Base-by-base conservation (phyloP, 2,797 vertebrate genomes). In the Rhynchotus rufescens region DNA sequence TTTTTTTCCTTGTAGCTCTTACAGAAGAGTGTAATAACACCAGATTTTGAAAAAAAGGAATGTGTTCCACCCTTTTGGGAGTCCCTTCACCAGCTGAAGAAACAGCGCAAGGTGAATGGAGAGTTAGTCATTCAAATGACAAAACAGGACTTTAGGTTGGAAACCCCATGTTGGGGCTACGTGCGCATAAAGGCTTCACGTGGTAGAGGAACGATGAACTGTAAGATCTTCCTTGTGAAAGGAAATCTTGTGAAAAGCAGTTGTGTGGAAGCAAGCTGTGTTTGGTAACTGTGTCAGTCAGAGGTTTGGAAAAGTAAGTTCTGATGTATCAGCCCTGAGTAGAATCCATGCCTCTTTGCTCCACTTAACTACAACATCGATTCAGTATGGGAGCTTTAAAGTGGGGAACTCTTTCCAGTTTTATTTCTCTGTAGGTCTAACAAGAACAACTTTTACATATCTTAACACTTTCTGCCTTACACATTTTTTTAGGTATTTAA, bases 21-120 rank as follows among this genome's bases (percentile, higher is more conserved):
- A 96, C 98, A 98, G 97, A 99, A 98, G 82, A 98, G 99, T 64
- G 66, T 99, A 81, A 98, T 99, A 86, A 98, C 98, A 82, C 98
- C 99, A 72, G 99, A 99, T 95, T 99, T 99, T 98, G 99, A 99
- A 92, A 99, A 99, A 94, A 99, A 98, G 25, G 98, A 99, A 17
- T 94, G 97, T 12, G 97, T 99, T 15, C 98, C 98, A 68, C 98
- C 98, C 4, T 98, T 98, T 93, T 98, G 88, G 38, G 98, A 99
- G 94, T 98, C 98, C 0, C 97, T 98, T 94, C 90, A 95, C 49
- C 97, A 98, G n/a, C 79, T 98, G 20, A 99, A 99, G 97, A 97
- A 98, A 56, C 98, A 99, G 87, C 98, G 95, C 84, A 98, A 97
- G 96, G 99, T 99, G 96, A 97, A 98, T 97, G 73, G 34, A 81